A percentile compares a stretch with the other conserved stretches of the same genome.
These are phyloP conservation scores for Microctonus hyperodae DNA, from an alignment of 2,888 invertebrate genomes.

Conservation along the genomic window DNA sequence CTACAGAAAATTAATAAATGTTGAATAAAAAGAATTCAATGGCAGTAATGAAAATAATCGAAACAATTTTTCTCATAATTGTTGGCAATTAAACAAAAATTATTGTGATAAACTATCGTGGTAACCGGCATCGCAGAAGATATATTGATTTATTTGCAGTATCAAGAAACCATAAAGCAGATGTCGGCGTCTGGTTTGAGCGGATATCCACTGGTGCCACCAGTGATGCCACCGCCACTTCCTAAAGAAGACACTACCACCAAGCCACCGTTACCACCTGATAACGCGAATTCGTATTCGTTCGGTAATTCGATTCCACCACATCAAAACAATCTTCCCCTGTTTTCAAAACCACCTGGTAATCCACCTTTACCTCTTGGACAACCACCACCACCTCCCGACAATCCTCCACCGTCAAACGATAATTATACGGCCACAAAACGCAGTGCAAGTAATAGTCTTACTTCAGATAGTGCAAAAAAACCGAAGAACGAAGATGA, in stretches of 20 bases:
- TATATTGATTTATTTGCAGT: constrained; percentile 60
- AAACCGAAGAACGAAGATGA: constrained; percentile 57
- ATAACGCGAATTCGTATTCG: constrained; percentile 58
- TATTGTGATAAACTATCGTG: not conserved
- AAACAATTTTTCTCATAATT: not conserved
- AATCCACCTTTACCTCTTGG: constrained; percentile 56
- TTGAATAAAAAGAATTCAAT: not conserved
- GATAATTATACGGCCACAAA: constrained; percentile 45
- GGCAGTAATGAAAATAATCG: not conserved
- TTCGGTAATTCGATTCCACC: constrained; percentile 46
- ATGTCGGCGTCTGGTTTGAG: constrained; percentile 50
- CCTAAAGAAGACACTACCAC: constrained; percentile 57
- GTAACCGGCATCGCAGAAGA: constrained; percentile 11
- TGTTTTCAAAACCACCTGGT: constrained; percentile 51
- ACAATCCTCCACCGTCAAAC: constrained; percentile 41
- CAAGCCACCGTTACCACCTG: constrained; percentile 65
- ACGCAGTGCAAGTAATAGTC: constrained; percentile 47
- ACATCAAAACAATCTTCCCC: constrained; percentile 56
- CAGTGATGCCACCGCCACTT: constrained; percentile 54
- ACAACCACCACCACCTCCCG: constrained; percentile 55
- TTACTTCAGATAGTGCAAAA: constrained; percentile 56
- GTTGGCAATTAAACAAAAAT: not conserved
- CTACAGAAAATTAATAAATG: not conserved
- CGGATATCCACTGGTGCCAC: constrained; percentile 55
- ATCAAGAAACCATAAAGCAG: constrained; percentile 65